phyloP scores from a whole-genome alignment of 2,113 vertebrate genomes.

The Megaceryle maxima region DNA sequence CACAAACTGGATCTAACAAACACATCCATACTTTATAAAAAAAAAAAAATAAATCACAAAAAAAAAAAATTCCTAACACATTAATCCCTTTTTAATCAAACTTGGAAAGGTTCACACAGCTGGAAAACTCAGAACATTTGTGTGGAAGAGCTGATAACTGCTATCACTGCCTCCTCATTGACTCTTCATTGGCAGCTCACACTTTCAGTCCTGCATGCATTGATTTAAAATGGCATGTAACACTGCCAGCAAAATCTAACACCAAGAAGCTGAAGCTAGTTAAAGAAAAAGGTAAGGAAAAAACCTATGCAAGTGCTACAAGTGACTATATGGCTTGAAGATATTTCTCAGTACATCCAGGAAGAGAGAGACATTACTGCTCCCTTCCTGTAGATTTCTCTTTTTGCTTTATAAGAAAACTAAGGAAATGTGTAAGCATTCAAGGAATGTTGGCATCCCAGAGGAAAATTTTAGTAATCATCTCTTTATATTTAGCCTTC shows the following conservation, averaged over 20 bases:
- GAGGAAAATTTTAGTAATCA: neutral
- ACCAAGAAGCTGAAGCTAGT: neutral
- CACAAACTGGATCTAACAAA: no score
- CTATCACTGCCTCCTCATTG: slow-evolving; percentile 39
- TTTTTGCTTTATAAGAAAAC: neutral
- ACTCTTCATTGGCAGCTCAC: slow-evolving; percentile 43
- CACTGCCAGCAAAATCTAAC: slow-evolving; percentile 7
- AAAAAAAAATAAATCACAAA: no score
- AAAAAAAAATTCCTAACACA: neutral
- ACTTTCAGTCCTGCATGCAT: slow-evolving; percentile 11
- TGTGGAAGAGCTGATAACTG: slow-evolving; percentile 33
- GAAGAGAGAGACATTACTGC: neutral
- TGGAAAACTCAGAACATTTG: neutral
- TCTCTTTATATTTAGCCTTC: neutral
- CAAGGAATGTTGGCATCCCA: neutral
- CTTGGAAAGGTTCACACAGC: neutral
- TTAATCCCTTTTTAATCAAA: neutral
- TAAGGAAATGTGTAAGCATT: neutral
- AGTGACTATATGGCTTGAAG: neutral
- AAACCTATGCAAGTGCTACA: neutral
- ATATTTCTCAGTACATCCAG: neutral
- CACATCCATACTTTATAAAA: neutral
- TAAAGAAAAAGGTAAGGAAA: neutral
- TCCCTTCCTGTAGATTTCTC: neutral
- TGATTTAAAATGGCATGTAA: slow-evolving; percentile 27